Evolutionary conservation across 2,888 invertebrate genomes (phyloP).

Genomic region (Ichneumon xanthorius): DNA sequence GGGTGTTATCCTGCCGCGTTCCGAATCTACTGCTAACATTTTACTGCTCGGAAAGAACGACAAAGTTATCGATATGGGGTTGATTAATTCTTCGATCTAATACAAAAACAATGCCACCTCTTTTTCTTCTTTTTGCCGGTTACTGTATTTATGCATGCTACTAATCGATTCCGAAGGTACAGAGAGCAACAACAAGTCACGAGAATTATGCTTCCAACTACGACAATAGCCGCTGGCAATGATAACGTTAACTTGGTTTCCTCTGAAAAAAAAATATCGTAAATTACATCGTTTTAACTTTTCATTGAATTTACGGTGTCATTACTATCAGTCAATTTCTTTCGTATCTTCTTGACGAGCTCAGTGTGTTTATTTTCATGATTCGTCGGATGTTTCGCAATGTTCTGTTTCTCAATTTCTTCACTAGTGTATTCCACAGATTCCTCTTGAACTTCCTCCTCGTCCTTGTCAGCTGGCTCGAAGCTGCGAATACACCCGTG

Average conservation of each 20-base stretch:
- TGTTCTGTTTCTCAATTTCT: conserved; percentile 16
- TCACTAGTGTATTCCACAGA: neutral
- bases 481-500: conserved; percentile 51
- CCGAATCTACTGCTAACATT: conserved; percentile 64
- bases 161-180: conserved; percentile 69
- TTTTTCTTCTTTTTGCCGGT: conserved; percentile 64
- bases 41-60: conserved; percentile 54
- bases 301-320: neutral
- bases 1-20: conserved; percentile 61
- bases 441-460: conserved; percentile 26
- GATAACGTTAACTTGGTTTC: conserved; percentile 57
- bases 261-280: conserved; percentile 15
- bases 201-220: conserved; percentile 66
- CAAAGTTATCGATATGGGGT: neutral
- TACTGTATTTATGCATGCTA: conserved; percentile 61
- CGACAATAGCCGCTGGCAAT: conserved; percentile 60
- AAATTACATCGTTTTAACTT: neutral
- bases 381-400: conserved; percentile 9
- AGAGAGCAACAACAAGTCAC: conserved; percentile 72
- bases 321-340: conserved; percentile 62
- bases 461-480: conserved; percentile 53
- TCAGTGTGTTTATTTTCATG: conserved; percentile 32
- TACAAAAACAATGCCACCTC: conserved; percentile 40
- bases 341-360: conserved; percentile 41
- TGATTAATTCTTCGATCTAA: neutral